Conservation (phyloP, 2,888 invertebrate genomes). For the Polydrusus cervinus region DNA sequence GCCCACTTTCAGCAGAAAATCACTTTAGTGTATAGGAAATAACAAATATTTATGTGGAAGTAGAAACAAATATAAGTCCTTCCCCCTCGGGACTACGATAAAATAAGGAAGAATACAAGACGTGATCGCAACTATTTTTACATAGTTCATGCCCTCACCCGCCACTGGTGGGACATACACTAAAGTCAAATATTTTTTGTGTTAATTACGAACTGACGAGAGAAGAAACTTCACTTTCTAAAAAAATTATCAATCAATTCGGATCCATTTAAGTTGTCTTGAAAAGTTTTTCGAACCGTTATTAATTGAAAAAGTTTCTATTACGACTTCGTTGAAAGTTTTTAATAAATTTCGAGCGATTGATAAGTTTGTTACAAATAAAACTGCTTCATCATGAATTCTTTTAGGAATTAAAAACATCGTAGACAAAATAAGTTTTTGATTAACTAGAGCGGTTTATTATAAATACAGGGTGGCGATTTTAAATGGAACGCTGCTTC, state of each 20-base stretch:
- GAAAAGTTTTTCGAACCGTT: slow-evolving; percentile 41
- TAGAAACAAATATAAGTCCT: too few relatives aligned
- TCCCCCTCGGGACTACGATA: too few relatives aligned
- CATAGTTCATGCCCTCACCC: too few relatives aligned
- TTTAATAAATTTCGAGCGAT: slow-evolving; percentile 12
- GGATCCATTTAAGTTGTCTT: slow-evolving; percentile 52
- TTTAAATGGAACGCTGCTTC: too few relatives aligned
- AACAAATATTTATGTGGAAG: too few relatives aligned
- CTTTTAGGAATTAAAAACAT: slow-evolving; percentile 1
- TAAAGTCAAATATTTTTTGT: neutral
- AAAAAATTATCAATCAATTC: slow-evolving; percentile 52
- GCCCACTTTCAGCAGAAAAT: too few relatives aligned
- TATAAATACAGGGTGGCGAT: neutral
- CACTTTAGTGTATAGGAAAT: too few relatives aligned
- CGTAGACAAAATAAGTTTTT: neutral
- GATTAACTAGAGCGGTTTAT: neutral
- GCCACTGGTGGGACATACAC: too few relatives aligned
- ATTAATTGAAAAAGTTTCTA: slow-evolving; percentile 52
- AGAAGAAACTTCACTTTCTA: slow-evolving; percentile 24
- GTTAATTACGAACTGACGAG: neutral
- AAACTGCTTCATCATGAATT: slow-evolving; percentile 32
- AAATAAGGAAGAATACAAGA: too few relatives aligned
- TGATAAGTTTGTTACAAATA: slow-evolving; percentile 13
- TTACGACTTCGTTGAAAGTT: slow-evolving; percentile 45
- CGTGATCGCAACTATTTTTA: too few relatives aligned